A percentile compares a stretch with the other conserved stretches of the same genome.
These are phyloP conservation scores for Acrobeloides nanus DNA, from an alignment of 2,888 invertebrate species.

Conservation along the genomic window DNA sequence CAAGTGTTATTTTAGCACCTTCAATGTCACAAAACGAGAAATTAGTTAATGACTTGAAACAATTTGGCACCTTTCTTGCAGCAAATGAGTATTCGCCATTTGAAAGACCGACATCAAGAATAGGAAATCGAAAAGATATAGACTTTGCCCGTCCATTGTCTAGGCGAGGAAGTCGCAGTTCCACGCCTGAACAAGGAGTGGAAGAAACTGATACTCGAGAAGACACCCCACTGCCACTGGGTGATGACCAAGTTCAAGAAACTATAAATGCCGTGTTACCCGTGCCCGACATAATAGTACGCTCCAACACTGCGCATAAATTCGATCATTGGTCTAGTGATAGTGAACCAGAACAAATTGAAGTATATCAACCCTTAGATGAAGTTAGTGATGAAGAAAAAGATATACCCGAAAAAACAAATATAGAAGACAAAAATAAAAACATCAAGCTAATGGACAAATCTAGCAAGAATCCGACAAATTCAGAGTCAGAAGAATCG, in stretches of 20 bases:
- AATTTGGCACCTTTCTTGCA: no score
- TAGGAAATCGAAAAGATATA: no score
- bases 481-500: constrained; percentile 11
- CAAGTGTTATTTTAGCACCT: constrained; percentile 18
- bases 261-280: neutral
- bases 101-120: no score
- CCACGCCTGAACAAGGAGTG: constrained; percentile 25
- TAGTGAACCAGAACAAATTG: constrained; percentile 25
- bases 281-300: no score
- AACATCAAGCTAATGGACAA: neutral
- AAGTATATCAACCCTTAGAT: constrained; percentile 20
- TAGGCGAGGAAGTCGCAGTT: constrained; percentile 39
- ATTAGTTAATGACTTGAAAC: constrained; percentile 4
- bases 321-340: constrained; percentile 23
- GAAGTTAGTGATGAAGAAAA: constrained; percentile 17
- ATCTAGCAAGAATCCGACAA: constrained; percentile 10
- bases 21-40: constrained; percentile 9
- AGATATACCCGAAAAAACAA: constrained; percentile 12
- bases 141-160: constrained; percentile 38
- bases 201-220: constrained; percentile 22
- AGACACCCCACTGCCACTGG: constrained; percentile 27
- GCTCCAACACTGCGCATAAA: constrained; percentile 11
- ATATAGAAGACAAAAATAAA: constrained; percentile 6
- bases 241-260: constrained; percentile 17
- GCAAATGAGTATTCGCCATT: no score